Base-by-base conservation (phyloP, 2,113 vertebrate genomes). In the Amphiprion percula region DNA sequence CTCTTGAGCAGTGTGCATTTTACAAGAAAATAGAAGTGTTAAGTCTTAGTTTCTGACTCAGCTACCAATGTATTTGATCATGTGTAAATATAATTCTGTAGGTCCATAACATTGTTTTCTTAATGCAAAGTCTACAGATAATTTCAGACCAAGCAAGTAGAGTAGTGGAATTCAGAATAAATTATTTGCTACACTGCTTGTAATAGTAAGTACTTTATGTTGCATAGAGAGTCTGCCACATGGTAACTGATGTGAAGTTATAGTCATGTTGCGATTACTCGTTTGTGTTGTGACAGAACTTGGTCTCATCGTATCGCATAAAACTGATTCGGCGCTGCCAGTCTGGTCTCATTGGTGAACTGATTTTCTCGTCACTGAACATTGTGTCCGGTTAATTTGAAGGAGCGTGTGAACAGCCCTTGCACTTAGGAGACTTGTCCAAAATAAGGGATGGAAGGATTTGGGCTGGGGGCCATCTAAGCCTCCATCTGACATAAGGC, bases 331-430 rank as follows among this genome's bases (percentile, higher is more conserved):
- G 4, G 10, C 49, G 5, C 23, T 23, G 44, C 37, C 55, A 60
- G 5, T 68, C 23, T 69, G 26, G 54, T 76, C 59, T 60, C 59
- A 61, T 54, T 17, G 19, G n/a, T 68, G 55, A 85, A 10, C n/a
- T 64, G 52, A 76, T 88, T 56, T 59, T 44, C 54, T 74, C 60
- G 58, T 83, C 54, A 69, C 56, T 53, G 62, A 53, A 61, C 23
- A 49, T 7, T 65, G 50, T 69, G 64, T 81, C 77, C 28, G 21
- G 9, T 61, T 82, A 24, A 77, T 86, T 83, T 80, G 46, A 68
- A 80, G 71, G 14, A 17, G 37, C 68, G 44, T 16, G 61, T 77
- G 62, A 67, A 41, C 47, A 79, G 70, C 26, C 33, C 26, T 3
- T 49, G 55, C 58, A 50, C 47, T 83, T 58, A 70, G 2, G 2